Evolutionary conservation across 2,113 vertebrate species (phyloP), one percentile per base, ranked within the genome.

Genomic region (Alethe diademata): DNA sequence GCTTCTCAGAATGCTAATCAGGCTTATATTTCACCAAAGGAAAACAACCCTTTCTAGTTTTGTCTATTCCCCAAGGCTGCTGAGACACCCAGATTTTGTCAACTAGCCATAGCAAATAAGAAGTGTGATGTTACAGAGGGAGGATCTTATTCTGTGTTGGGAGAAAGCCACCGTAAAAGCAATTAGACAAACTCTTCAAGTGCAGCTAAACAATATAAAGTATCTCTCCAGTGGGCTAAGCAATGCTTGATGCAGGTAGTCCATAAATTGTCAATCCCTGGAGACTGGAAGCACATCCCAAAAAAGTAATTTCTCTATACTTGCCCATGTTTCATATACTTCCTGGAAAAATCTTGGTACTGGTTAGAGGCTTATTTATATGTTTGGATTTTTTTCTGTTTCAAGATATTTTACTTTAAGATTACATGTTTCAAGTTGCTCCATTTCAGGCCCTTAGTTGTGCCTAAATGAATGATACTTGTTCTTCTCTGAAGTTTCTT

Each of bases 1-100:
- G 42, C 75, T 95, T 92, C 76, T 75, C 72, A 81, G 91, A 90
- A 90, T 90, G 69, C 29, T 96, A 94, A 95, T 80, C 70, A 86
- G 47, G 66, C 53, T 94, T 93, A 81, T 43, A 54, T 83, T 90
- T 92, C 47, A 79, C 58, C 71, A 58, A 33, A 88, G 57, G n/a
- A 88, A 94, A 94, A 89, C 69, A 64, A 73, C 62, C 45, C n/a
- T 91, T 94, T 66, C 60, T 74, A 36, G 0, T 51, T 88, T 88
- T 88, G 8, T 60, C 67, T 67, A 3, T 93, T 84, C 89, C 51
- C 56, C 14, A 80, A 53, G 47, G 43, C n/a, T 71, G 33, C 65
- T 70, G 88, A 79, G 51, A 73, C 26, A 91, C 36, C 29, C 50
- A 54, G 65, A 76, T 38, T 84, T 67, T 88, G 73, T 90, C 50